Base-by-base conservation (phyloP, 2,113 vertebrate species). In the Halcyon malimbica region DNA sequence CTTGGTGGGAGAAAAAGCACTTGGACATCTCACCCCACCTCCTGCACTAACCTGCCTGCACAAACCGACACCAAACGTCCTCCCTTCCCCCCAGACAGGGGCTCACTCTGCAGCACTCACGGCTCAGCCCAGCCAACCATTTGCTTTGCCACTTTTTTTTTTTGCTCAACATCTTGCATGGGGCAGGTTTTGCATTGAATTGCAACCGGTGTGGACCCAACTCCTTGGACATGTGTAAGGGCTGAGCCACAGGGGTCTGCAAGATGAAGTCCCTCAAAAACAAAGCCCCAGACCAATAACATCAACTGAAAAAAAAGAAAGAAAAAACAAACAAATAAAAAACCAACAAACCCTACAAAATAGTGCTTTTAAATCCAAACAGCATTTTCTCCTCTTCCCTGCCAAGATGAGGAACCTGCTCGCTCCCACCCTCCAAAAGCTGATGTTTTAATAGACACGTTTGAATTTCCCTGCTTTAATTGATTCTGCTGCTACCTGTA, bases 231-330 rank as follows among this genome's bases (percentile, higher is more conserved):
- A n/a, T 23, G 8, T 6, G 16, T 12, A 39, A 31, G 37, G 60
- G 29, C 10, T 5, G 2, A 17, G 4, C 41, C 23, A 33, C 1
- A 1, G 17, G 11, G 48, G 28, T 33, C 8, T 68, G 53, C 42
- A 33, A 57, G 37, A 51, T 14, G 7, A 57, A 90, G 11, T 3
- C 24, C 23, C 50, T 4, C 25, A 9, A 48, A 50, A 79, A 65
- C 62, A 59, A 65, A 71, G n/a, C 26, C 46, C 12, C 31, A 54
- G 33, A 67, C 3, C 7, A 50, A 51, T 7, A 70, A 64, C 0
- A 0, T 6, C n/a, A 13, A 42, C 11, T 48, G 10, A 6, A 4
- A 6, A 33, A 8, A 33, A 8, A 20, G 31, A n/a, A 20, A 29
- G 28, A 16, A 28, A 74, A 17, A 26, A 20, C 5, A 11, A 6